Conservation (phyloP, 2,888 invertebrate species). For the Stenichneumon culpator region DNA sequence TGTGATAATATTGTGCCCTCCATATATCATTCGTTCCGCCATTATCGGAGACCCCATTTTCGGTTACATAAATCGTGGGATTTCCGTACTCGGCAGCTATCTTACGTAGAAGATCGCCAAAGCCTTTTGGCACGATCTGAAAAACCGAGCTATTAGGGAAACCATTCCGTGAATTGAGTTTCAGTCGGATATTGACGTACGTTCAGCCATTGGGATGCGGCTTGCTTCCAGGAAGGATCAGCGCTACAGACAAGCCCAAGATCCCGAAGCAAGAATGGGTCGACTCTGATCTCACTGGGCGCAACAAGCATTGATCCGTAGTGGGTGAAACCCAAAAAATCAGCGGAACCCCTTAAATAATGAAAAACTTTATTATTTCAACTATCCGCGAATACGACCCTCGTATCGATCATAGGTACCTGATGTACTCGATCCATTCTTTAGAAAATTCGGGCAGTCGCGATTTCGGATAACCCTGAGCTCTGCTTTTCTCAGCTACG, state of each 20-base stretch:
- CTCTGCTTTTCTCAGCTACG: slow-evolving; percentile 83
- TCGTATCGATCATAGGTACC: slow-evolving; percentile 33
- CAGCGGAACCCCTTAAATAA: slow-evolving; percentile 74
- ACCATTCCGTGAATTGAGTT: background rate
- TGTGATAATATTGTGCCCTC: slow-evolving; percentile 79
- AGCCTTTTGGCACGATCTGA: slow-evolving; percentile 83
- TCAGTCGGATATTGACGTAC: slow-evolving; percentile 26
- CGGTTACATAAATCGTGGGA: slow-evolving; percentile 82
- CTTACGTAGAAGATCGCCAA: slow-evolving; percentile 82
- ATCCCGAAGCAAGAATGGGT: slow-evolving; percentile 70
- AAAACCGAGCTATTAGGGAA: background rate
- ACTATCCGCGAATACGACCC: background rate
- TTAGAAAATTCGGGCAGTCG: slow-evolving; percentile 85
- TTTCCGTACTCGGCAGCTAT: slow-evolving; percentile 83
- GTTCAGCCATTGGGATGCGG: slow-evolving; percentile 88
- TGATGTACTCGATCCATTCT: slow-evolving; percentile 86
- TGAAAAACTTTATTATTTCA: background rate
- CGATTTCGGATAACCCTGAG: slow-evolving; percentile 84
- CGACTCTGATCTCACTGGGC: slow-evolving; percentile 31
- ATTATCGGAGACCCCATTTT: slow-evolving; percentile 82
- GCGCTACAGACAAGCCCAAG: slow-evolving; percentile 86
- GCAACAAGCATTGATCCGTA: slow-evolving; percentile 75
- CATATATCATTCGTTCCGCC: slow-evolving; percentile 74
- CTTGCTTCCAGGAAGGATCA: slow-evolving; percentile 88
- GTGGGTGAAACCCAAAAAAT: slow-evolving; percentile 80